These are phyloP conservation scores for Chelonia mydas DNA, from an alignment of 2,797 vertebrate genomes.

Conservation along the genomic window DNA sequence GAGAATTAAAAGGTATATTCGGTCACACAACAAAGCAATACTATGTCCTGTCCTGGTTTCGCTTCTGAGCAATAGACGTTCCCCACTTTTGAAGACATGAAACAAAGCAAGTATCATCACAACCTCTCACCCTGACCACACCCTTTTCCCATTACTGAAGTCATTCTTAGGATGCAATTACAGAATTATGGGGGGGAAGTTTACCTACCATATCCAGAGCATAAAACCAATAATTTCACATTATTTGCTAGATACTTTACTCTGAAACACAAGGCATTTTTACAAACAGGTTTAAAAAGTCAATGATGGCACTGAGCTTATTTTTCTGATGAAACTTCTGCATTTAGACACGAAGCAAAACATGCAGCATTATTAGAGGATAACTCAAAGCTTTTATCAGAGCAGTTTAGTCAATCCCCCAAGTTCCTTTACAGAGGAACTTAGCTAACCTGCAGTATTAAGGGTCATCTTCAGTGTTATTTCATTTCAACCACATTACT, in stretches of 20 bases:
- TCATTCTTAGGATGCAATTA: neutral
- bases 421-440: neutral
- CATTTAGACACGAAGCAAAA: neutral
- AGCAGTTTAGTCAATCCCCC: neutral
- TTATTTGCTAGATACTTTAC: fast-evolving
- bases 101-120: neutral
- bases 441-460: neutral
- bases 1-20: neutral
- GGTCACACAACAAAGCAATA: neutral
- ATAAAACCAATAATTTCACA: fast-evolving
- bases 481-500: fast-evolving
- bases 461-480: neutral
- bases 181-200: fast-evolving
- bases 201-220: fast-evolving
- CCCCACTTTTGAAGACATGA: neutral
- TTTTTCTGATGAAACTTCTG: neutral
- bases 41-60: neutral
- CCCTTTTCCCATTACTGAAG: neutral
- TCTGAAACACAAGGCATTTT: fast-evolving
- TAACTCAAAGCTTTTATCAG: neutral
- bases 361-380: neutral
- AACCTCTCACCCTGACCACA: neutral
- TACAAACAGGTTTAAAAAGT: neutral
- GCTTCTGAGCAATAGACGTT: neutral
- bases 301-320: neutral